Percentiles rank a stretch among this genome's conserved stretches.
These are phyloP conservation scores for Bactericera cockerelli DNA, from an alignment of 1,140 invertebrate genomes.

Conservation along the genomic window DNA sequence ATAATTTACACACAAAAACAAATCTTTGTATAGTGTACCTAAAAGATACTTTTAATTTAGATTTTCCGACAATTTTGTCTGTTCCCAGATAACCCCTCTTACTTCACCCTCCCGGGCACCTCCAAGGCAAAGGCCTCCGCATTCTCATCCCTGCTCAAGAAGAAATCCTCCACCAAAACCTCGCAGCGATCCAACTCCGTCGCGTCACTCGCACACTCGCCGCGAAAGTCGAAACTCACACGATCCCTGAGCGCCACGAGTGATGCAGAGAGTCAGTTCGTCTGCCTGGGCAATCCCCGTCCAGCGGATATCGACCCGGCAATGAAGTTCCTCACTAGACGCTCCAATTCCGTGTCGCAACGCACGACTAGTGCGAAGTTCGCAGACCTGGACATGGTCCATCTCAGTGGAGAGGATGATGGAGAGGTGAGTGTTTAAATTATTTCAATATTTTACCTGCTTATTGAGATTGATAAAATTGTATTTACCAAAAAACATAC, in stretches of 20 bases:
- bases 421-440: too few species aligned
- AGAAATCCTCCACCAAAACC: conserved; percentile 22
- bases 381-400: conserved; percentile 3
- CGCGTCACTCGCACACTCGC: conserved; percentile 25
- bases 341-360: conserved; percentile 3
- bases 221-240: conserved; percentile 30
- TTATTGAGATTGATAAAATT: too few species aligned
- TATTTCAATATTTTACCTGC: too few species aligned
- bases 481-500: too few species aligned
- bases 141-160: not conserved
- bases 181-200: conserved; percentile 20
- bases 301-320: conserved; percentile 38
- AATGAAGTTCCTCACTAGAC: conserved; percentile 2
- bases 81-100: conserved; percentile 42
- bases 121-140: conserved; percentile 15
- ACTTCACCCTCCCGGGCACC: conserved; percentile 36
- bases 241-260: conserved; percentile 37
- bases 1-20: too few species aligned
- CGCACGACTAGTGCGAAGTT: not conserved
- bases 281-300: conserved; percentile 37
- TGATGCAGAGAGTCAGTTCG: conserved; percentile 33
- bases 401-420: conserved; percentile 12
- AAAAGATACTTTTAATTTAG: too few species aligned
- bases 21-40: too few species aligned
- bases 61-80: too few species aligned